A percentile compares a stretch with the other conserved stretches of the same genome.
Conservation (phyloP, 2,113 vertebrate genomes). For the Meleagris gallopavo region DNA sequence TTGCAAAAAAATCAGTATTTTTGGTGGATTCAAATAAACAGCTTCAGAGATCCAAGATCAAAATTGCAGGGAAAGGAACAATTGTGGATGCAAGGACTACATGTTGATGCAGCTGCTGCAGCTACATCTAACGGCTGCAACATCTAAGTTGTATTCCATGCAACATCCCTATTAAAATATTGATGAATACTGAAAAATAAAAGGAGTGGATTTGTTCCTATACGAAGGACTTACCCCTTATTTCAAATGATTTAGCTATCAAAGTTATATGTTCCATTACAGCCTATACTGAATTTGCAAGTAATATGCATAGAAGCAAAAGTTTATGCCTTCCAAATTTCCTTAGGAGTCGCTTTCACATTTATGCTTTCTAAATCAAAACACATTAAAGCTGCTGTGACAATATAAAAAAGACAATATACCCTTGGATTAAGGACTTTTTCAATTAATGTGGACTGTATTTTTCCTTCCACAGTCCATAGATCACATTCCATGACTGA, state of each 20-base stretch:
- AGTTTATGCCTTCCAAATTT: background rate
- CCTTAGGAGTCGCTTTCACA: background rate
- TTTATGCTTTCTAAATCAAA: background rate
- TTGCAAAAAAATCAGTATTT: background rate
- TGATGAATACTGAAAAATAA: background rate
- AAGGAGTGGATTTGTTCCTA: background rate
- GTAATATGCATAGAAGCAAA: background rate
- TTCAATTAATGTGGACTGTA: background rate
- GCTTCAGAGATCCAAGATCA: background rate
- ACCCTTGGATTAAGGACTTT: background rate
- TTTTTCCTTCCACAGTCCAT: background rate
- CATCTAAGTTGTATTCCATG: background rate
- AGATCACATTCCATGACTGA: background rate
- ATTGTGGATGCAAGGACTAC: background rate
- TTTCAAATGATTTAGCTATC: background rate
- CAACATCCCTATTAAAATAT: background rate
- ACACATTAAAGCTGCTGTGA: background rate
- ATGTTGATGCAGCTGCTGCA: background rate
- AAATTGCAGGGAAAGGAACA: background rate
- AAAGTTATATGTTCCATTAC: background rate
- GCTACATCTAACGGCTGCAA: background rate
- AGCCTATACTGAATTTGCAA: background rate
- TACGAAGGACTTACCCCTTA: background rate
- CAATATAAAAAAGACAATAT: background rate
- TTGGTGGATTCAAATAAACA: background rate